These are phyloP conservation scores for Syncerus caffer DNA, from an alignment of 2,797 vertebrate genomes.

Conservation along the genomic window DNA sequence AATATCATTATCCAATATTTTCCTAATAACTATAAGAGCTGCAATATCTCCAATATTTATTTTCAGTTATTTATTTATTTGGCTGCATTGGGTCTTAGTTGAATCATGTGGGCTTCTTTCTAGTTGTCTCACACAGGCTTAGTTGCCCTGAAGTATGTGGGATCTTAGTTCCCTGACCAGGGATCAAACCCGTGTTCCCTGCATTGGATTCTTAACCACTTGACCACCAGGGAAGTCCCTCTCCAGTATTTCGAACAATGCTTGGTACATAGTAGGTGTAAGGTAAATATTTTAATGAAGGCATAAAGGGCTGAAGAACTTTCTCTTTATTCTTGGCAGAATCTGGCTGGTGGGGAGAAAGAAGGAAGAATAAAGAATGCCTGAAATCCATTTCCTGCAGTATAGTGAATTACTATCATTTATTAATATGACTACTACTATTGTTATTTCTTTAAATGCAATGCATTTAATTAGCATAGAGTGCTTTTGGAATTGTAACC, in stretches of 20 bases:
- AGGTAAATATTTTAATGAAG: neutral
- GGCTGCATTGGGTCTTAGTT: neutral
- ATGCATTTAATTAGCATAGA: neutral
- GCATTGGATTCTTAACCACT: neutral
- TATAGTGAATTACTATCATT: neutral
- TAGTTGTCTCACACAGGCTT: neutral
- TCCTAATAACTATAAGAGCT: neutral
- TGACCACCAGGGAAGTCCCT: neutral
- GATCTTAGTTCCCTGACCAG: neutral
- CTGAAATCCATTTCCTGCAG: neutral
- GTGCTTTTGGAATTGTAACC: neutral
- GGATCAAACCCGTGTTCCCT: neutral
- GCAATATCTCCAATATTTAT: neutral
- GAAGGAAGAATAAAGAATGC: neutral
- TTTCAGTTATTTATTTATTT: neutral
- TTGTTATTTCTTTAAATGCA: neutral
- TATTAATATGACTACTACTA: neutral
- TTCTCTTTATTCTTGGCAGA: neutral
- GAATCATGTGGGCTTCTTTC: neutral
- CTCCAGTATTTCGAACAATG: neutral
- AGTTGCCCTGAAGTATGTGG: neutral
- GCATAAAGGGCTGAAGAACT: neutral
- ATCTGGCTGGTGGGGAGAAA: neutral
- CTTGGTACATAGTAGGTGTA: neutral
- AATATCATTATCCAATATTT: neutral